These are phyloP conservation scores for Eilema caniola DNA, from an alignment of 2,888 invertebrate species.

Conservation along the genomic window DNA sequence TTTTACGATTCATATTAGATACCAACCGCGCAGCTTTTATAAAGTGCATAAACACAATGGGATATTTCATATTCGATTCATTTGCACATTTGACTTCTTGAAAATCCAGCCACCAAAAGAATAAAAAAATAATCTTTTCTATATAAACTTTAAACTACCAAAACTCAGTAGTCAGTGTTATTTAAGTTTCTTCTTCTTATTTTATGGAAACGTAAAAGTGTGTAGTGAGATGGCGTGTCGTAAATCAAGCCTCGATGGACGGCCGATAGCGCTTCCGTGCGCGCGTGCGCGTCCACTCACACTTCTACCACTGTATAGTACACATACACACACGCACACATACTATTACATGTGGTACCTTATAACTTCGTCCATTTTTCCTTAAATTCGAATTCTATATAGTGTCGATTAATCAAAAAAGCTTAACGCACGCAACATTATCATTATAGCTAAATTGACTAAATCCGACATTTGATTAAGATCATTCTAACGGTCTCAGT, in stretches of 20 bases:
- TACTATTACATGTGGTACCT: conserved; percentile 4
- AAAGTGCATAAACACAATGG: neutral
- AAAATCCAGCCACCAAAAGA: conserved; percentile 5
- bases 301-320: neutral
- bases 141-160: conserved; percentile 24
- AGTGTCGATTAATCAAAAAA: conserved; percentile 74
- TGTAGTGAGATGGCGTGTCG: conserved; percentile 70
- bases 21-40: neutral
- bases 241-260: conserved; percentile 80
- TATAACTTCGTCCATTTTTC: conserved; percentile 49
- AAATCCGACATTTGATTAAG: conserved; percentile 85
- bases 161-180: conserved; percentile 36
- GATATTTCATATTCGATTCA: neutral
- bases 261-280: conserved; percentile 76
- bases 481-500: conserved; percentile 62
- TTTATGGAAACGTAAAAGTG: conserved; percentile 62
- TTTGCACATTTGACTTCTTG: neutral
- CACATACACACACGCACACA: conserved; percentile 21
- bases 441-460: conserved; percentile 81
- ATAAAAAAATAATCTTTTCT: conserved; percentile 14
- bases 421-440: conserved; percentile 77
- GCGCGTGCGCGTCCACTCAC: conserved; percentile 47
- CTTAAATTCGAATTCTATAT: conserved; percentile 68
- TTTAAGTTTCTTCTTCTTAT: conserved; percentile 49
- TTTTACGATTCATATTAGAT: neutral